Evolutionary conservation across 2,113 vertebrate genomes (phyloP).

Genomic region (Microcebus jonahi): DNA sequence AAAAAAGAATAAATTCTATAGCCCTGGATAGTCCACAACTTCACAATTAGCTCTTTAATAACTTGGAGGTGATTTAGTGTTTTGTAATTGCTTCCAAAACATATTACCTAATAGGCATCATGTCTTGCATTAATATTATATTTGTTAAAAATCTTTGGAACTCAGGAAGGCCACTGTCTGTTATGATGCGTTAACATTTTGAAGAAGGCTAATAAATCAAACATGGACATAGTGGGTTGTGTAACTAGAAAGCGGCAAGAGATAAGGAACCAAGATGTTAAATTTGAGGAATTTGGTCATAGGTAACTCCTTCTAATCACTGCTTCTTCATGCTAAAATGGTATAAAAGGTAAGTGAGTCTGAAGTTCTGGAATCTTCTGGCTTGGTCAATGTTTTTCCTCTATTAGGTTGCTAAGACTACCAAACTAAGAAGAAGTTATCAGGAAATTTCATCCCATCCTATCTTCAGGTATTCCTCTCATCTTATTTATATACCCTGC

Average conservation of each 20-base stretch:
- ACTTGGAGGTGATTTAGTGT: background rate
- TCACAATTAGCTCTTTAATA: background rate
- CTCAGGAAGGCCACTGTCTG: background rate
- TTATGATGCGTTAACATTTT: background rate
- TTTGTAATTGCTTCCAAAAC: constrained; percentile 9
- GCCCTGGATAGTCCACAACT: background rate
- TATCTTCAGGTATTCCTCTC: background rate
- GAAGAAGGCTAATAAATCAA: background rate
- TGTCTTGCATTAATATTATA: background rate
- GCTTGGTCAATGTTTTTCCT: background rate
- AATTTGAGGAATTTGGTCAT: background rate
- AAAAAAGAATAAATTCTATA: constrained; percentile 20
- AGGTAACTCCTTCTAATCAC: background rate
- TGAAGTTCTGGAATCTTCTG: background rate
- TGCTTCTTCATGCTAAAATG: background rate
- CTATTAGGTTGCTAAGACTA: background rate
- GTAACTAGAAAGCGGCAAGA: background rate
- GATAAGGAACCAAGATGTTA: background rate
- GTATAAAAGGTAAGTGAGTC: background rate
- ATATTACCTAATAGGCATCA: background rate
- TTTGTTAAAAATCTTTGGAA: background rate
- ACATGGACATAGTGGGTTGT: background rate
- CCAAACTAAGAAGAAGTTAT: background rate
- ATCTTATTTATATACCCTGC: background rate
- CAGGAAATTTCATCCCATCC: accelerated